Percentiles rank a stretch among this genome's conserved stretches.
phyloP scores from a whole-genome alignment of 2,888 invertebrate genomes.

The Eremobia ochroleuca region DNA sequence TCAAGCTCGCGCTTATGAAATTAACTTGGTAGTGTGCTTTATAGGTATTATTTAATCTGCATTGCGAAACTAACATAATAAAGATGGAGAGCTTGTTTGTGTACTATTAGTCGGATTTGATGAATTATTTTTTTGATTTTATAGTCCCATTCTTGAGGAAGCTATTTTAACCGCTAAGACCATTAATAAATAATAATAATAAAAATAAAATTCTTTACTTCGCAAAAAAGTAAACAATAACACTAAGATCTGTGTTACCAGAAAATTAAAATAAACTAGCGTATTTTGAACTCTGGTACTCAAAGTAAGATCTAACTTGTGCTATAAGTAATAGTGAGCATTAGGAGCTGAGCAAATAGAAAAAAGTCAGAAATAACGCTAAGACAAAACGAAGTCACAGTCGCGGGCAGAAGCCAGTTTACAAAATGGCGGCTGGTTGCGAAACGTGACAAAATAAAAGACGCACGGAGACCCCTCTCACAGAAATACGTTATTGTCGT shows the following conservation, averaged over 20 bases:
- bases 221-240: too few species aligned
- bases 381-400: not conserved
- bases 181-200: too few species aligned
- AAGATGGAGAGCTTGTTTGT: not conserved
- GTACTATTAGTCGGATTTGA: not conserved
- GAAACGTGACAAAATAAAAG: not conserved
- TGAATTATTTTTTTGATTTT: not conserved
- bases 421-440: not conserved
- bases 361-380: not conserved
- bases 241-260: too few species aligned
- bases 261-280: too few species aligned
- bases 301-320: too few species aligned
- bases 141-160: not conserved
- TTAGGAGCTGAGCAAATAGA: not conserved
- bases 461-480: not conserved
- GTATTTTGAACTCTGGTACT: too few species aligned
- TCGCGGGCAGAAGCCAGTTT: too few species aligned
- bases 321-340: too few species aligned
- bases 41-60: slow-evolving; percentile 6
- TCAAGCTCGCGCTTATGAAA: not conserved
- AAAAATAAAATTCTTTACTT: too few species aligned
- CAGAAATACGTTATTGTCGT: not conserved
- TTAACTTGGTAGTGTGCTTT: not conserved
- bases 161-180: not conserved
- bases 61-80: not conserved